Percentiles rank a stretch among this genome's conserved stretches.
These are phyloP conservation scores for Scrobipalpa atriplicella DNA, from an alignment of 2,888 invertebrate species.

Conservation along the genomic window DNA sequence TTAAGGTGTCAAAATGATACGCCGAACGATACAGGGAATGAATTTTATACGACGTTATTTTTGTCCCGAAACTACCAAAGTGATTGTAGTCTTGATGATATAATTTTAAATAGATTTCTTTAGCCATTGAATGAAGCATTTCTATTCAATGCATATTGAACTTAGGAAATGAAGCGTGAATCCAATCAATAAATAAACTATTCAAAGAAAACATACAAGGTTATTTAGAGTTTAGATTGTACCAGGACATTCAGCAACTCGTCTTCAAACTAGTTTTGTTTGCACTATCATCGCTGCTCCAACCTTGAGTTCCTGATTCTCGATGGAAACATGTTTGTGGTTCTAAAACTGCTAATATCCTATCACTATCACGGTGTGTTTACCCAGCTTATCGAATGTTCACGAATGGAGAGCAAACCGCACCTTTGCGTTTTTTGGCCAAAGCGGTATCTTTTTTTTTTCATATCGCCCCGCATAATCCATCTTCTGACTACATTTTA, in stretches of 20 bases:
- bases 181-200: neutral
- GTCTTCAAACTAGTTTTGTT: neutral
- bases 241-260: too few relatives aligned
- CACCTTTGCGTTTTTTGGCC: slow-evolving; percentile 39
- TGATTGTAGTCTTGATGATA: neutral
- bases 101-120: neutral
- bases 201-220: neutral
- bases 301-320: neutral
- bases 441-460: neutral
- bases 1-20: slow-evolving; percentile 61
- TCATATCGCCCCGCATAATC: neutral
- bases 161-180: neutral
- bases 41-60: slow-evolving; percentile 35
- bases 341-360: slow-evolving; percentile 21
- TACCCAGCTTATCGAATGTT: slow-evolving; percentile 47
- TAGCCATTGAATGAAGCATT: neutral
- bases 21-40: slow-evolving; percentile 45
- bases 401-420: slow-evolving; percentile 47
- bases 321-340: neutral
- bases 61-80: slow-evolving; percentile 6
- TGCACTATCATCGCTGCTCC: neutral
- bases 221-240: too few relatives aligned
- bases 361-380: slow-evolving; percentile 40
- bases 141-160: neutral
- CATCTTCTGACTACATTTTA: neutral